Evolutionary conservation across 2,113 vertebrate species (phyloP).

Genomic region (Crotalus helleri): DNA sequence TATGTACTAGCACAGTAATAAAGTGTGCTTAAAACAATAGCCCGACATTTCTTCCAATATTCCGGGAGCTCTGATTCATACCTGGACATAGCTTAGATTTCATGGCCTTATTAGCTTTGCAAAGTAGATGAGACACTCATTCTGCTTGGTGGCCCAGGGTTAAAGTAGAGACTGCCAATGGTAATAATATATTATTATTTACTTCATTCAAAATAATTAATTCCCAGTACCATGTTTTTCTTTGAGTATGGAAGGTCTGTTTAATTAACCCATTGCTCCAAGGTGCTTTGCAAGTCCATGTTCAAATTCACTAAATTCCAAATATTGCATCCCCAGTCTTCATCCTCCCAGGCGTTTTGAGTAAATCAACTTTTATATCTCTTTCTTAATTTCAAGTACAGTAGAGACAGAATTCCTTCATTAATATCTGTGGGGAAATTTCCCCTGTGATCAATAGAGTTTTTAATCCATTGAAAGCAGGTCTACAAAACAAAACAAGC

Average conservation of each 20-base stretch:
- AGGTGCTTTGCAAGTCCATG: constrained; percentile 7
- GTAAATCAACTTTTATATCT: background rate
- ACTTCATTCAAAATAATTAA: background rate
- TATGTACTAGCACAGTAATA: background rate
- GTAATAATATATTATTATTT: constrained; percentile 19
- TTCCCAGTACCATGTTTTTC: background rate
- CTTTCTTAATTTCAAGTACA: background rate
- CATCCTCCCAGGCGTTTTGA: background rate
- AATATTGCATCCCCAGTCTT: background rate
- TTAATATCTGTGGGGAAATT: background rate
- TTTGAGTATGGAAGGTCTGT: background rate
- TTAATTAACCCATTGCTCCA: constrained; percentile 19
- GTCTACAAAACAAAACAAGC: too few species aligned
- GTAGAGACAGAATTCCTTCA: background rate
- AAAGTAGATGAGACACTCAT: constrained; percentile 24
- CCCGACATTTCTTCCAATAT: background rate
- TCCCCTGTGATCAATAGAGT: background rate
- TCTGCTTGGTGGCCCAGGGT: background rate
- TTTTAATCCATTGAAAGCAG: background rate
- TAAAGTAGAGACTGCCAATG: constrained; percentile 8
- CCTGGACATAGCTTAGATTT: background rate
- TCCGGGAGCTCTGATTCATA: background rate
- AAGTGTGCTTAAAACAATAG: background rate
- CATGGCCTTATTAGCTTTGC: background rate
- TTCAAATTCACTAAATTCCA: background rate